These are phyloP conservation scores for Paragorgia papillata DNA, from an alignment of 92 coral and sea anemone species.

Conservation along the genomic window DNA sequence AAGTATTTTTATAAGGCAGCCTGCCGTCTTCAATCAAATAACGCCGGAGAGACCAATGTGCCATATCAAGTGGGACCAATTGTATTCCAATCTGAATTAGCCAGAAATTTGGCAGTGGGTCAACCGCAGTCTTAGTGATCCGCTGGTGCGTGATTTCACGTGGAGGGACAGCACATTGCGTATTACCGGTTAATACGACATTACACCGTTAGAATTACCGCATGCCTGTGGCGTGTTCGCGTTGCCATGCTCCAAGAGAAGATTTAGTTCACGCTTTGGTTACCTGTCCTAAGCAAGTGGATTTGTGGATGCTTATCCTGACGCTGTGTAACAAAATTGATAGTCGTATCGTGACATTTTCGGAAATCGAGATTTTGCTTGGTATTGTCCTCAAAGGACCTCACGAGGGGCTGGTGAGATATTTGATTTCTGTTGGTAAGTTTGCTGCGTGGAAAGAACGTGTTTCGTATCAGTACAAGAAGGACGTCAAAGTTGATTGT, in stretches of 20 bases:
- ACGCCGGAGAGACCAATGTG: neutral
- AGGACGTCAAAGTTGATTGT: neutral
- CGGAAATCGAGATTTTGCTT: neutral
- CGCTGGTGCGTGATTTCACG: neutral
- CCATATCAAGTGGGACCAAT: neutral
- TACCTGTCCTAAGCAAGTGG: neutral
- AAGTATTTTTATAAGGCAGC: neutral
- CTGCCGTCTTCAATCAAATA: neutral
- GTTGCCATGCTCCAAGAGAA: neutral
- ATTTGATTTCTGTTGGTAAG: neutral
- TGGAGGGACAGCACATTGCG: constrained; percentile 55
- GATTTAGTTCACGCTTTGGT: neutral
- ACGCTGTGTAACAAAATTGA: neutral
- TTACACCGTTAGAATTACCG: neutral
- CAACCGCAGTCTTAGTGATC: neutral
- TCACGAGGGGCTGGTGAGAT: neutral
- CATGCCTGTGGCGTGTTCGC: neutral
- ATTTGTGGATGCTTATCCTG: neutral
- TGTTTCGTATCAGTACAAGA: neutral
- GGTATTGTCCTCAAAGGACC: neutral
- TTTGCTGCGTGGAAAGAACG: neutral
- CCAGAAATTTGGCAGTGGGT: constrained; percentile 16
- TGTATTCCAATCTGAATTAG: constrained; percentile 5
- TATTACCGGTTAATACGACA: constrained; percentile 1
- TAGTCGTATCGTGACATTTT: neutral